These are phyloP conservation scores for Branchinecta sandiegonensis DNA, from an alignment of 2,888 invertebrate genomes.

Conservation along the genomic window DNA sequence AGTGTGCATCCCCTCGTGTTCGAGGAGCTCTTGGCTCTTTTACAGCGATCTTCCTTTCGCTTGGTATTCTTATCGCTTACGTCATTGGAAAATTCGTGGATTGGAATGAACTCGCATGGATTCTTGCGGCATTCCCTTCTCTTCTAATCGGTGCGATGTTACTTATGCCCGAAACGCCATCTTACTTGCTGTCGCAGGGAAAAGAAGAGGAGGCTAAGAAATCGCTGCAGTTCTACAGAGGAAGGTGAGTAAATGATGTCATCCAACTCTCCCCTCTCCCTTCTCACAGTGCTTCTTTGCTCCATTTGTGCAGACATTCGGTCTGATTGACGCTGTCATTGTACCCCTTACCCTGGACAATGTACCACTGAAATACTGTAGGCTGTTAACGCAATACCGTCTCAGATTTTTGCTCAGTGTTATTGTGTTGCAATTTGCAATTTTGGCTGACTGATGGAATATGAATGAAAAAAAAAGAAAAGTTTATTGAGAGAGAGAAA, in stretches of 20 bases:
- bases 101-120: conserved; percentile 47
- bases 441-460: too few species aligned
- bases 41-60: conserved; percentile 32
- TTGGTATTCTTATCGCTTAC: conserved; percentile 70
- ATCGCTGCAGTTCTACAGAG: conserved; percentile 58
- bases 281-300: too few species aligned
- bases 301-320: too few species aligned
- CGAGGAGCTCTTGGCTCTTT: conserved; percentile 23
- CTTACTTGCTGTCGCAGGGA: conserved; percentile 49
- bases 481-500: too few species aligned
- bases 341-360: background rate
- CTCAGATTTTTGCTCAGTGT: too few species aligned
- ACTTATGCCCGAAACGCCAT: conserved; percentile 77
- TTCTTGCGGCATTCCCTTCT: conserved; percentile 51
- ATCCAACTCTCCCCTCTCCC: too few species aligned
- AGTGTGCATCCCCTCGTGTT: conserved; percentile 24
- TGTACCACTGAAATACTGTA: too few species aligned
- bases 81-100: conserved; percentile 50
- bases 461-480: too few species aligned
- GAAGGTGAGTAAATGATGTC: conserved; percentile 33
- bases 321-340: background rate
- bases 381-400: too few species aligned
- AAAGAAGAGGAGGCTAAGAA: conserved; percentile 47
- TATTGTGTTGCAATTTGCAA: too few species aligned
- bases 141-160: conserved; percentile 54